phyloP scores from a whole-genome alignment of 2,113 vertebrate species.

The Regulus satrapa region DNA sequence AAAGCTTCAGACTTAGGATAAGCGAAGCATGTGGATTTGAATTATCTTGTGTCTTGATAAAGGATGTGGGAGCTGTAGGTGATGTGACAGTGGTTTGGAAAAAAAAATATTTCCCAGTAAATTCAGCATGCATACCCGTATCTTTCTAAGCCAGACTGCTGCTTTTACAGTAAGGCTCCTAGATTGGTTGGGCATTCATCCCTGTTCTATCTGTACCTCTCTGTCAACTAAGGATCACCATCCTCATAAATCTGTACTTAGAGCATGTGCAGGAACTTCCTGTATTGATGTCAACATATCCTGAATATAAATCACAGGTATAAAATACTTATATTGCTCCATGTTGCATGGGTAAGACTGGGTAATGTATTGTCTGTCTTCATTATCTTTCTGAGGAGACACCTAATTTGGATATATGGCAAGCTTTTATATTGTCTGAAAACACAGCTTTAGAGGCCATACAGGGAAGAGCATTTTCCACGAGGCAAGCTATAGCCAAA shows the following conservation, averaged over 20 bases:
- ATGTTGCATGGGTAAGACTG: background rate
- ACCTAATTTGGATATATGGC: background rate
- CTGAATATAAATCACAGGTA: background rate
- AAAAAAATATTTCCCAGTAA: background rate
- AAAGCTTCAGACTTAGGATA: background rate
- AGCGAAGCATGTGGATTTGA: background rate
- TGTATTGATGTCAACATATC: background rate
- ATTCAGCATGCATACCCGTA: rapidly evolving
- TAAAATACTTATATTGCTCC: background rate
- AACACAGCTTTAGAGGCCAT: background rate
- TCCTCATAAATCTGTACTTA: background rate
- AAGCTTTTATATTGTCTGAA: background rate
- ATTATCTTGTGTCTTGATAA: rapidly evolving
- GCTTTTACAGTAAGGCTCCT: background rate
- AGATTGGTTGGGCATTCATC: background rate
- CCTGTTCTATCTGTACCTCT: background rate
- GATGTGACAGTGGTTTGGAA: background rate
- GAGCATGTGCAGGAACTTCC: background rate
- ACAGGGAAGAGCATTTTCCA: background rate
- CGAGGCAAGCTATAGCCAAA: background rate
- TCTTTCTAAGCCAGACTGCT: background rate
- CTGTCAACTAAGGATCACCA: background rate
- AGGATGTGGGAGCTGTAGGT: background rate
- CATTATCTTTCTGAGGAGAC: background rate
- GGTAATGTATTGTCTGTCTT: background rate